Evolutionary conservation across 2,888 invertebrate genomes (phyloP).

Genomic region (Coecobrya sp.): DNA sequence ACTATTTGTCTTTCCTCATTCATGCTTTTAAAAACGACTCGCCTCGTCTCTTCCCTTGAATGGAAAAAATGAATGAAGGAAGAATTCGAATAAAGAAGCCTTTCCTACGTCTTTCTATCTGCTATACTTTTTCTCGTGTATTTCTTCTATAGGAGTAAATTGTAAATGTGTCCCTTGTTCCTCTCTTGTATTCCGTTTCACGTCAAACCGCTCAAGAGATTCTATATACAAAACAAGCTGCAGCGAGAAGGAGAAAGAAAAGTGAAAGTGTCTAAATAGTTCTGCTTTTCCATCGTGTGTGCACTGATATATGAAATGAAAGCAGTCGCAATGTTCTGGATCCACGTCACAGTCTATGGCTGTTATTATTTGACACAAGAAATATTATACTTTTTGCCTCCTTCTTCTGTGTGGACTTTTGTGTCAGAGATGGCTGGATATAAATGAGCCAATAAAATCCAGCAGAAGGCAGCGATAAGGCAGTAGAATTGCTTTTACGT

Average conservation of each 20-base stretch:
- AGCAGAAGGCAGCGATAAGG: constrained; percentile 64
- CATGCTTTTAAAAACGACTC: not conserved
- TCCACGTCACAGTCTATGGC: not conserved
- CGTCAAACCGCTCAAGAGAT: not conserved
- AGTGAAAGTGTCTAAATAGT: not conserved
- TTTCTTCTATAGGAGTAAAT: constrained; percentile 13
- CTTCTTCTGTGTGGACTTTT: too few relatives aligned
- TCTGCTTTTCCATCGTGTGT: not conserved
- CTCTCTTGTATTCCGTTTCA: not conserved
- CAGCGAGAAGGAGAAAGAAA: not conserved
- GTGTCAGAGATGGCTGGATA: constrained; percentile 50
- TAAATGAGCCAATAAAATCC: constrained; percentile 70
- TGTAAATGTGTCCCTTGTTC: constrained; percentile 7
- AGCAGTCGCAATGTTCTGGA: not conserved
- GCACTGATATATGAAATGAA: constrained; percentile 7
- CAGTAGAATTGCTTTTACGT: constrained; percentile 33
- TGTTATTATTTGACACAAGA: constrained; percentile 35
- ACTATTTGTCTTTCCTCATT: not conserved
- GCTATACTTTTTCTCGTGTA: not conserved
- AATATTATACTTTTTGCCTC: constrained; percentile 16
- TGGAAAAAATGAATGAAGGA: constrained; percentile 55
- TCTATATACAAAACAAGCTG: not conserved
- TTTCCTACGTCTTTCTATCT: not conserved
- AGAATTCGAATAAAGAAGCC: not conserved
- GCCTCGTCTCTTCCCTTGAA: constrained; percentile 10